These are phyloP conservation scores for Acanthurus leucopareius DNA, from an alignment of 2,797 vertebrate genomes.

Conservation along the genomic window DNA sequence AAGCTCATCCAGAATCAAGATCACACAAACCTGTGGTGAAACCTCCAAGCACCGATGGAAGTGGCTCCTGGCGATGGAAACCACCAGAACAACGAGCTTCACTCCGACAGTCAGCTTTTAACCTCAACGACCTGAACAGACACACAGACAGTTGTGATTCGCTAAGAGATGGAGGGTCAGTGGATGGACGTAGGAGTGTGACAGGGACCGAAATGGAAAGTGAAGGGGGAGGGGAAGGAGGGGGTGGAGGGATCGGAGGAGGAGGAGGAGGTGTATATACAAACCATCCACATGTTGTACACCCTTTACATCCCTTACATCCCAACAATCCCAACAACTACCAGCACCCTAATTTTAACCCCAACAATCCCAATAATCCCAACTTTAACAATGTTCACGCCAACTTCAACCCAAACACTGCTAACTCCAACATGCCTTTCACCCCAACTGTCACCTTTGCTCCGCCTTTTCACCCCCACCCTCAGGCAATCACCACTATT, in stretches of 20 bases:
- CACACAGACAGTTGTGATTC: conserved; percentile 93
- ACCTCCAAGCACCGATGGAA: conserved; percentile 92
- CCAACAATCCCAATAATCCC: conserved; percentile 74
- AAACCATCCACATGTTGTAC: conserved; percentile 72
- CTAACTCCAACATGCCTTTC: conserved; percentile 46
- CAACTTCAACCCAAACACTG: conserved; percentile 51
- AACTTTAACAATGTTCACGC: neutral
- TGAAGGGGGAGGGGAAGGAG: conserved; percentile 62
- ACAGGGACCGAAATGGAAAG: conserved; percentile 85
- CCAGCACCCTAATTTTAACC: conserved; percentile 73
- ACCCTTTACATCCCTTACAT: conserved; percentile 84
- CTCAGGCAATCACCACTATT: conserved; percentile 92
- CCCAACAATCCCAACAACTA: conserved; percentile 84
- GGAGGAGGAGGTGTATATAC: conserved; percentile 50
- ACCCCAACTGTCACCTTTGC: conserved; percentile 60
- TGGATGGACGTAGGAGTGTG: conserved; percentile 90
- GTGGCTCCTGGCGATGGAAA: conserved; percentile 97
- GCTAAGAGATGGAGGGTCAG: conserved; percentile 89
- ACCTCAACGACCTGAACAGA: conserved; percentile 92
- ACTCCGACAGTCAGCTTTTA: conserved; percentile 89
- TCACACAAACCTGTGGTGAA: conserved; percentile 89
- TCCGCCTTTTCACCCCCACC: conserved; percentile 83
- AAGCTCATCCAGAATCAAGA: conserved; percentile 92
- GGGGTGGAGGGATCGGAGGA: conserved; percentile 42
- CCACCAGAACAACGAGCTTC: conserved; percentile 89